Evolutionary conservation across 2,888 invertebrate species (phyloP).

Genomic region (Cristatella mucedo): DNA sequence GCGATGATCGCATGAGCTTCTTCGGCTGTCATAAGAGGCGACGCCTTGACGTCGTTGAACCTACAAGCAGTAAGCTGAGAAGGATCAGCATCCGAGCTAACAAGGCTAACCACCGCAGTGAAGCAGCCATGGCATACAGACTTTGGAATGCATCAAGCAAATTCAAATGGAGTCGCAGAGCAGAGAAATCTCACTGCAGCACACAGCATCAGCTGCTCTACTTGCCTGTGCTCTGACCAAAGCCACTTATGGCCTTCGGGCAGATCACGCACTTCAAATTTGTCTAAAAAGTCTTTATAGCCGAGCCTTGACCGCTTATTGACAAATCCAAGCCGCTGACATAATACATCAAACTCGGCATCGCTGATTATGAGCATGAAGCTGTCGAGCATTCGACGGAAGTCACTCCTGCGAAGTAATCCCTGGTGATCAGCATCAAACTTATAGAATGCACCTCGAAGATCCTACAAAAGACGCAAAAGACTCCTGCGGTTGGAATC

Average conservation of each 20-base stretch:
- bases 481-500: no score
- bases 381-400: conserved; percentile 27
- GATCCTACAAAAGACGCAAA: conserved; percentile 25
- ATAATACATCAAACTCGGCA: conserved; percentile 28
- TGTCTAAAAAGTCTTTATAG: conserved; percentile 28
- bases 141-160: no score
- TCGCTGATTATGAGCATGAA: conserved; percentile 29
- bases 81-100: no score
- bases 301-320: conserved; percentile 19
- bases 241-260: conserved; percentile 33
- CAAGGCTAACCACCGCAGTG: no score
- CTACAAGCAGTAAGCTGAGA: no score
- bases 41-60: conserved; percentile 22
- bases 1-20: conserved; percentile 23
- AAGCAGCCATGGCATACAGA: no score
- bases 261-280: conserved; percentile 30
- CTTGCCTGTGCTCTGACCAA: conserved; percentile 29
- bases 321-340: conserved; percentile 21
- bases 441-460: conserved; percentile 33
- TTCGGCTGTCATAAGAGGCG: conserved; percentile 22
- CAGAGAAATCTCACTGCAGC: no score
- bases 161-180: no score
- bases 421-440: conserved; percentile 32
- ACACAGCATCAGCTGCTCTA: no score
- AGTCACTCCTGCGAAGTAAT: conserved; percentile 23